Conservation (phyloP, 2,888 invertebrate species). For the Drosophila multiciliata region DNA sequence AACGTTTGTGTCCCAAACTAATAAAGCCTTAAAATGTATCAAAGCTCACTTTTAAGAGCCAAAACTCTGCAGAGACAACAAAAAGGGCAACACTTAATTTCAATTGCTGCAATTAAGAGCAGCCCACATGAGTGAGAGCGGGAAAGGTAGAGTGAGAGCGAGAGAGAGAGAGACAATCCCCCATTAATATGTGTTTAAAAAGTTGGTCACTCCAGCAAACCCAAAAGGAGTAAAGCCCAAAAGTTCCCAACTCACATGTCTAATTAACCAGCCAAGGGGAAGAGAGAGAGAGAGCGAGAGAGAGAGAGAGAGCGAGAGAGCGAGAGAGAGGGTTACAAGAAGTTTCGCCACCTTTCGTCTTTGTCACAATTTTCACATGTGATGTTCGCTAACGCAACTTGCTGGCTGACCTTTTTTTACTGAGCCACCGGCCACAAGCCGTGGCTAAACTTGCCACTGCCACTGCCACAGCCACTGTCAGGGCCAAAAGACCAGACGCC, state of each 20-base stretch:
- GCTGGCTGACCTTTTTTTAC: slow-evolving; percentile 72
- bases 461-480: background rate
- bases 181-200: slow-evolving; percentile 75
- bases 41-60: slow-evolving; percentile 30
- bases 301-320: background rate
- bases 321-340: slow-evolving; percentile 16
- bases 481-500: slow-evolving; percentile 55
- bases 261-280: slow-evolving; percentile 64
- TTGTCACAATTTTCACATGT: slow-evolving; percentile 46
- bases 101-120: slow-evolving; percentile 78
- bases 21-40: slow-evolving; percentile 53
- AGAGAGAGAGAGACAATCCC: background rate
- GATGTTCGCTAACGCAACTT: slow-evolving; percentile 58
- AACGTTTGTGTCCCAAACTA: slow-evolving; percentile 60
- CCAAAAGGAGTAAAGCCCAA: slow-evolving; percentile 28
- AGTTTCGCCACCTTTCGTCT: background rate
- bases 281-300: background rate
- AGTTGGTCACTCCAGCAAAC: slow-evolving; percentile 59
- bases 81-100: slow-evolving; percentile 76
- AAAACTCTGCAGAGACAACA: slow-evolving; percentile 20
- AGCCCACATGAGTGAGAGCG: slow-evolving; percentile 47
- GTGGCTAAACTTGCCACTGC: slow-evolving; percentile 39
- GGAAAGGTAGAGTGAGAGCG: too few relatives aligned
- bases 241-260: slow-evolving; percentile 73
- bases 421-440: slow-evolving; percentile 73